Evolutionary conservation across 2,113 vertebrate species (phyloP), one percentile per base, ranked within the genome.

Genomic region (Gymnocephalus cernua): DNA sequence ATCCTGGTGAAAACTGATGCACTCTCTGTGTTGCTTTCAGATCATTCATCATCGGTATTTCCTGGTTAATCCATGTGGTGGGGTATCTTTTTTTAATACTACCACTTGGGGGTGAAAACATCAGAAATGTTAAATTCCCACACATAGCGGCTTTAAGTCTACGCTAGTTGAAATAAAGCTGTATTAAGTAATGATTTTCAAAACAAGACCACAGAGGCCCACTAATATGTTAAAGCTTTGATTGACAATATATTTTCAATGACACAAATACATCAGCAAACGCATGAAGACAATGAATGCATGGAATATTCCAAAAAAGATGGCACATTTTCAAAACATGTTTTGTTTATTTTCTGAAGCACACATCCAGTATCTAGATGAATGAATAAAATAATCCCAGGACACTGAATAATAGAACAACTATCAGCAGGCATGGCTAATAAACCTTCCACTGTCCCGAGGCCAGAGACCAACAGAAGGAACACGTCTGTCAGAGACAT

Each of bases 281-380:
- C 44, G 65, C 54, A 56, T 32, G 27, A 48, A 53, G 32, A 57
- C 51, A 54, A 67, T 35, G 63, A 58, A 57, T 29, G 29, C 2
- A 61, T 45, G 64, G 68, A 74, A 63, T 15, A 72, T 74, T 54
- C 2, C 50, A 65, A 67, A 79, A 78, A 80, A 83, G 71, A 69
- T 80, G 48, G 45, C 77, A 86, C 80, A 56, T 58, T 79, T 86
- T 93, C 77, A 91, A 92, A 94, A 94, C 88, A 89, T 88, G 87
- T 89, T 75, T 90, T 82, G 80, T 95, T 95, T 95, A 95, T 95
- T 95, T 92, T 92, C 88, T 94, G 91, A 95, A 93, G 92, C 90
- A 91, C 92, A 95, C 93, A 93, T 93, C 91, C 92, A 95, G 84
- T 95, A 93, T 93, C 90, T 91, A 91, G 88, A 93, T 91, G 93